phyloP scores from a whole-genome alignment of 2,113 vertebrate genomes.

The Symphodus melops region DNA sequence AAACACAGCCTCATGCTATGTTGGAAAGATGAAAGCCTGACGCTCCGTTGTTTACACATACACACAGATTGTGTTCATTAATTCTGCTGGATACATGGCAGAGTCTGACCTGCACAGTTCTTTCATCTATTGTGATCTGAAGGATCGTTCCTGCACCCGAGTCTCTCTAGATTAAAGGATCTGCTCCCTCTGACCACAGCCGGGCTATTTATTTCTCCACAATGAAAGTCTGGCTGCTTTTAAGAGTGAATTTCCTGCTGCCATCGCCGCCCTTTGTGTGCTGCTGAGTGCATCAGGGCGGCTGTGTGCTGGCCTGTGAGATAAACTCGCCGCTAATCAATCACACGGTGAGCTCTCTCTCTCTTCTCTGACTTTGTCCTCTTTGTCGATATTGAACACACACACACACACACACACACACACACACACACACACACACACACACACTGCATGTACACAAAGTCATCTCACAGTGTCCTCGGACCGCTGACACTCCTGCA shows the following conservation, averaged over 20 bases:
- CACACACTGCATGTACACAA: conserved; percentile 18
- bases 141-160: conserved; percentile 61
- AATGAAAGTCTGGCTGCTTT: conserved; percentile 67
- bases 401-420: not conserved
- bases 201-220: conserved; percentile 64
- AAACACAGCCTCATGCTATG: conserved; percentile 17
- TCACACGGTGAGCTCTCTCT: conserved; percentile 45
- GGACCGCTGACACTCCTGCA: conserved; percentile 5
- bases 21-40: conserved; percentile 38
- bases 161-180: conserved; percentile 74
- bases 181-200: conserved; percentile 47
- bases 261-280: conserved; percentile 62
- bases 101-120: conserved; percentile 41
- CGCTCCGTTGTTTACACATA: conserved; percentile 46
- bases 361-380: not conserved
- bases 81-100: conserved; percentile 22
- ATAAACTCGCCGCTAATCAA: conserved; percentile 78
- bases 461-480: conserved; percentile 20
- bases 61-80: conserved; percentile 45
- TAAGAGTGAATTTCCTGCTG: conserved; percentile 67
- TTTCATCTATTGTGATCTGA: conserved; percentile 78
- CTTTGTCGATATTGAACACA: not conserved
- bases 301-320: conserved; percentile 60
- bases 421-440: conserved; percentile 17
- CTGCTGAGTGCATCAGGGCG: conserved; percentile 56